phyloP scores from a whole-genome alignment of 2,113 vertebrate species.

The Perca fluviatilis region DNA sequence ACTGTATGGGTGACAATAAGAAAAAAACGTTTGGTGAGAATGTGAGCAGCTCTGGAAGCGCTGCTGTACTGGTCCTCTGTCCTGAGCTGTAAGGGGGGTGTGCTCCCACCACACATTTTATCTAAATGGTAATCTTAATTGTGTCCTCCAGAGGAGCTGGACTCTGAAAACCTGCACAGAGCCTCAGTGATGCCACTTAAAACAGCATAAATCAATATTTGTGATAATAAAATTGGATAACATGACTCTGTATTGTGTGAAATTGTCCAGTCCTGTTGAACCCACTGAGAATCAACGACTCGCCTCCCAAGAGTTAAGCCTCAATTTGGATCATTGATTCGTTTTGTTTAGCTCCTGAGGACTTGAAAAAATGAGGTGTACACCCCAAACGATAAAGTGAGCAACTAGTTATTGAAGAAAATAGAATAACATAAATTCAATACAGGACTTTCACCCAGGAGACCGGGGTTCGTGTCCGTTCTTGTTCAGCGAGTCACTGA shows the following conservation, averaged over 20 bases:
- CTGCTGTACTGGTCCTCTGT: neutral
- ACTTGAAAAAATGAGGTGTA: too few species aligned
- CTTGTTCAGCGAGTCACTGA: too few species aligned
- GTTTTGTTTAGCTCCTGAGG: too few species aligned
- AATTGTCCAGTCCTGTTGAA: neutral
- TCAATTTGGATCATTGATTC: neutral
- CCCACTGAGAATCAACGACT: neutral
- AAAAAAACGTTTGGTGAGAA: slow-evolving; percentile 27
- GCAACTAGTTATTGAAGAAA: too few species aligned
- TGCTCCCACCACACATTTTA: neutral
- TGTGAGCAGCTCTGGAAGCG: neutral
- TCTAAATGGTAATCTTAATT: slow-evolving; percentile 60
- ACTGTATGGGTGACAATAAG: neutral
- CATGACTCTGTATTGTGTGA: neutral
- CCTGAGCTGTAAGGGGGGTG: neutral
- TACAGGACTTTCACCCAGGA: too few species aligned
- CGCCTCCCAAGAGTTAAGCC: too few species aligned
- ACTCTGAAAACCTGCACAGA: slow-evolving; percentile 1
- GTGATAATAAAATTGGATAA: neutral
- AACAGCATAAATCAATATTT: slow-evolving; percentile 20
- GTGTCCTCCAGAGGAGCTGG: slow-evolving; percentile 12
- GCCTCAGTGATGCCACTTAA: neutral
- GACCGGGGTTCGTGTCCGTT: too few species aligned
- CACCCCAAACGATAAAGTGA: too few species aligned
- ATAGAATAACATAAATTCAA: too few species aligned